phyloP scores from a whole-genome alignment of 2,113 vertebrate species.

The Haplotaxodon microlepis region DNA sequence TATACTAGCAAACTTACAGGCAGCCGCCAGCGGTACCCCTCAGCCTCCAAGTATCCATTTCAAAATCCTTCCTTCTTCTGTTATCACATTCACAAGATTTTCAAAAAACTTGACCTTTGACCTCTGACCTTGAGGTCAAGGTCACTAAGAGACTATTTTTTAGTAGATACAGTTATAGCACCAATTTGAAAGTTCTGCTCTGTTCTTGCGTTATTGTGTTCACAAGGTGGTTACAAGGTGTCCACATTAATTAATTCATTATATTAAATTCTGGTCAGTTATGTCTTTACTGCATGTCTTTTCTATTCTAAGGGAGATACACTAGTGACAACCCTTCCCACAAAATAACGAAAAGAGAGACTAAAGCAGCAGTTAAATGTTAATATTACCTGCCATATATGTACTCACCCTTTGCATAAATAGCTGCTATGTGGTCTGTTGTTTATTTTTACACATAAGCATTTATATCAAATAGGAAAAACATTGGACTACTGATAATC shows the following conservation, averaged over 20 bases:
- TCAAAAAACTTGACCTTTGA: not conserved
- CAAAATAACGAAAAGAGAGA: not conserved
- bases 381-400: not conserved
- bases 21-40: rapidly evolving
- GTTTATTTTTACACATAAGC: not conserved
- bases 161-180: not conserved
- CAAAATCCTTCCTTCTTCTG: not conserved
- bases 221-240: not conserved
- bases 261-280: not conserved
- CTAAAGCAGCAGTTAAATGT: not conserved
- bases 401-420: not conserved
- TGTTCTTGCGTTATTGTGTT: not conserved
- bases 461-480: not conserved
- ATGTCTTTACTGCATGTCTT: not conserved
- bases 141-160: not conserved
- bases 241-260: not conserved
- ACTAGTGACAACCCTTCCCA: not conserved
- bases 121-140: not conserved
- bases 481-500: not conserved
- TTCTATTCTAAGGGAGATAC: not conserved
- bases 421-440: not conserved
- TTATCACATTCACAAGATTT: not conserved
- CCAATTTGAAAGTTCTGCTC: not conserved
- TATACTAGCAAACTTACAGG: rapidly evolving
- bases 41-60: not conserved